phyloP scores from a whole-genome alignment of 2,113 vertebrate species.

The Bos taurus region DNA sequence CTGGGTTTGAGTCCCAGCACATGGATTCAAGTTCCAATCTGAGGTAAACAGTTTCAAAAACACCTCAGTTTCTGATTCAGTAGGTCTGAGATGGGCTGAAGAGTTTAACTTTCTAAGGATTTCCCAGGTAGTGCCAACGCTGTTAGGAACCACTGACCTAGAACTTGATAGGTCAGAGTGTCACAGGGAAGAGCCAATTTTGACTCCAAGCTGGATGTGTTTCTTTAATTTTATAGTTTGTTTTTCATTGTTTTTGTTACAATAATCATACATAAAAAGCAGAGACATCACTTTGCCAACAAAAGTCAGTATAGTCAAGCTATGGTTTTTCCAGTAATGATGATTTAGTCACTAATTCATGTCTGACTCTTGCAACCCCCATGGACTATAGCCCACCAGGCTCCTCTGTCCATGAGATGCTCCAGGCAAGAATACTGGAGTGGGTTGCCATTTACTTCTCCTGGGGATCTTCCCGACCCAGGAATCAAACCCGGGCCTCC shows the following conservation, averaged over 20 bases:
- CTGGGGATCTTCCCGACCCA: not conserved
- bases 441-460: not conserved
- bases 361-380: not conserved
- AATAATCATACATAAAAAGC: not conserved
- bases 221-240: not conserved
- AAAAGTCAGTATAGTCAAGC: not conserved
- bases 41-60: not conserved
- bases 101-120: not conserved
- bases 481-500: not conserved
- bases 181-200: not conserved
- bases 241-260: not conserved
- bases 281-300: not conserved
- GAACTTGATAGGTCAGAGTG: not conserved
- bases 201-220: not conserved
- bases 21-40: not conserved
- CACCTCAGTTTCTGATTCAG: not conserved
- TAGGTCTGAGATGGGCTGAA: not conserved
- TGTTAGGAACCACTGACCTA: not conserved
- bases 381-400: not conserved
- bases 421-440: not conserved
- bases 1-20: not conserved
- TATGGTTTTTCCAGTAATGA: not conserved
- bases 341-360: not conserved
- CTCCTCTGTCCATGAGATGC: not conserved
- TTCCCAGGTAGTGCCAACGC: not conserved